phyloP scores from a whole-genome alignment of 2,113 vertebrate species.

The Porphyrio hochstetteri region DNA sequence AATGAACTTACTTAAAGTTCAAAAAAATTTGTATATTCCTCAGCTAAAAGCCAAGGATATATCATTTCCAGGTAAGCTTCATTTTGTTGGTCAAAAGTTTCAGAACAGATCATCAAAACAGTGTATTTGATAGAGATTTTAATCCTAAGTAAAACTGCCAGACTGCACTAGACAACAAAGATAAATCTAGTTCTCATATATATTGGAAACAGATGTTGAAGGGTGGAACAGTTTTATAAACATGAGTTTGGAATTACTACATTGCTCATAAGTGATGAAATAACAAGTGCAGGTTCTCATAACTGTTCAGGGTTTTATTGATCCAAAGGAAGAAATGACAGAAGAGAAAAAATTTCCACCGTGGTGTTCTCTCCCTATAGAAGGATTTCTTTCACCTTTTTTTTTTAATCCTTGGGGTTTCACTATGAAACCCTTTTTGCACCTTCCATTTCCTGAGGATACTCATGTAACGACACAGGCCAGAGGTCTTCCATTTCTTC shows the following conservation, averaged over 20 bases:
- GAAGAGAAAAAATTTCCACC: not conserved
- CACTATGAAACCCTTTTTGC: not conserved
- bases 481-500: not conserved
- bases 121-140: not conserved
- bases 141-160: not conserved
- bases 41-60: not conserved
- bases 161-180: not conserved
- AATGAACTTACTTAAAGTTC: not conserved
- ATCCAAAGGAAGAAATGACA: not conserved
- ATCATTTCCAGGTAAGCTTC: not conserved
- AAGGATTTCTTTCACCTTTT: not conserved
- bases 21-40: not conserved
- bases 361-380: not conserved
- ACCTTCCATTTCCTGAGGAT: rapidly evolving
- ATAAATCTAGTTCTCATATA: not conserved
- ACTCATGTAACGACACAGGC: not conserved
- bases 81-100: not conserved
- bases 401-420: not conserved
- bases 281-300: constrained; percentile 1
- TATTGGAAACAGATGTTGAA: constrained; percentile 23
- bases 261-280: constrained; percentile 13
- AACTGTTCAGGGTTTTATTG: not conserved
- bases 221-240: not conserved
- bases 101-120: not conserved
- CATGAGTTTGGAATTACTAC: not conserved